Base-by-base conservation (phyloP, 1,140 invertebrate species). In the Teleogryllus occipitalis region DNA sequence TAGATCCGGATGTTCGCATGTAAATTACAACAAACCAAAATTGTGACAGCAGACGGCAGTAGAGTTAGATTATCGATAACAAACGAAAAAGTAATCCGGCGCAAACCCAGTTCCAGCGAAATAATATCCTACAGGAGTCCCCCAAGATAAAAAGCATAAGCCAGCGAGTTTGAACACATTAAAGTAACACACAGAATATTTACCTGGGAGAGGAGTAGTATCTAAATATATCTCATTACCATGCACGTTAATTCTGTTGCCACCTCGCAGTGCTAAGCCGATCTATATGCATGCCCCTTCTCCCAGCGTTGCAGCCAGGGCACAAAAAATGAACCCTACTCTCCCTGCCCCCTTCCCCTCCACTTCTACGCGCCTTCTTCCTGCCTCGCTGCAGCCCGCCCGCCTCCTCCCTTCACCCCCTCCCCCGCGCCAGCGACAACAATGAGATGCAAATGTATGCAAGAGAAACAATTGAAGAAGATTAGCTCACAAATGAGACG, bases 381-480 rank as follows among this genome's bases (percentile, higher is more conserved):
- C 10, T 18, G 10, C 54, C 18, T 2, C 54, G 54, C 54, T 39
- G 10, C 54, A 65, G 18, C 10, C 27, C 54, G 18, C 54, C 54
- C 54, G 2, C 0, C 54, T 7, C 1, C 54, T 7, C 54, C 54
- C 54, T 18, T 39, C 27, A 39, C 27, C 27, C 27, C 54, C 10
- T 18, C 54, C 54, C 7, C 0, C 54, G 54, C 54, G 27, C 54
- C 54, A 65, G 18, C 10, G 54, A 1, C 54, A 65, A 65, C 54
- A 65, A 65, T 65, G 54, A 48, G 47, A 77, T 77, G 47, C 76
- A 77, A 77, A 77, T 77, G 76, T 48, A 77, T 77, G 47, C 76
- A 77, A 77, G 8, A 27, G 76, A 77, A 77, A 77, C 76, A 77
- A 77, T 49, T 77, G 76, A 77, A 77, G 47, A 77, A 77, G 76